Conservation (phyloP, 2,113 vertebrate genomes). For the Labeo rohita region DNA sequence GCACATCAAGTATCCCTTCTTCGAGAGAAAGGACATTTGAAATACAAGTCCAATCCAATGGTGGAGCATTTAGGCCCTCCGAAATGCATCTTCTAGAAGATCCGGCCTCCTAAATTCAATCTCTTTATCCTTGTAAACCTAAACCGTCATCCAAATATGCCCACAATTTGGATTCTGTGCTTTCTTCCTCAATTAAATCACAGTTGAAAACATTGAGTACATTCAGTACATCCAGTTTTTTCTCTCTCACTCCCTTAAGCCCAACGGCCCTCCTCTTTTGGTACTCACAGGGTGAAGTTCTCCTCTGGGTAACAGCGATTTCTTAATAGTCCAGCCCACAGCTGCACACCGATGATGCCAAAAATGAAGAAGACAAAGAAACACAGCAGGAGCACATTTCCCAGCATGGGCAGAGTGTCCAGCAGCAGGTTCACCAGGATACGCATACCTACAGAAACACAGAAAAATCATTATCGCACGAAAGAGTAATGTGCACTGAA, state of each 20-base stretch:
- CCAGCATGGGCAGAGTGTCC: constrained; percentile 98
- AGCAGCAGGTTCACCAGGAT: constrained; percentile 97
- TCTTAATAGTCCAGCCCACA: constrained; percentile 96
- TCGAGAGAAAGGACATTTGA: not conserved
- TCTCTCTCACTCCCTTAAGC: not conserved
- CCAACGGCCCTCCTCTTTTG: not conserved
- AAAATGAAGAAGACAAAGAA: constrained; percentile 99
- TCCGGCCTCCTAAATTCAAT: constrained; percentile 7
- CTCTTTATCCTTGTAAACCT: constrained; percentile 31
- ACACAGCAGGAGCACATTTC: constrained; percentile 96
- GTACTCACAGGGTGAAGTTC: constrained; percentile 86
- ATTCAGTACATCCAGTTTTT: not conserved
- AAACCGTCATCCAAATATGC: not conserved
- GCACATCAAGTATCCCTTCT: not conserved
- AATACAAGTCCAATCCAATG: constrained; percentile 30
- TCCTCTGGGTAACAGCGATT: constrained; percentile 96
- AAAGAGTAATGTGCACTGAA: not conserved
- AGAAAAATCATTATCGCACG: not conserved
- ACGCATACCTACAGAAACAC: constrained; percentile 85
- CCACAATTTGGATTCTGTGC: not conserved
- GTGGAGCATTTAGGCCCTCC: not conserved
- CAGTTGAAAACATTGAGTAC: not conserved
- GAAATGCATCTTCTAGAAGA: not conserved
- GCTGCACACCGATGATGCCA: constrained; percentile 95
- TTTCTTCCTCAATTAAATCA: not conserved